Evolutionary conservation across 2,113 vertebrate species (phyloP), one percentile per base, ranked within the genome.

Genomic region (Gallinago paraguaiae): DNA sequence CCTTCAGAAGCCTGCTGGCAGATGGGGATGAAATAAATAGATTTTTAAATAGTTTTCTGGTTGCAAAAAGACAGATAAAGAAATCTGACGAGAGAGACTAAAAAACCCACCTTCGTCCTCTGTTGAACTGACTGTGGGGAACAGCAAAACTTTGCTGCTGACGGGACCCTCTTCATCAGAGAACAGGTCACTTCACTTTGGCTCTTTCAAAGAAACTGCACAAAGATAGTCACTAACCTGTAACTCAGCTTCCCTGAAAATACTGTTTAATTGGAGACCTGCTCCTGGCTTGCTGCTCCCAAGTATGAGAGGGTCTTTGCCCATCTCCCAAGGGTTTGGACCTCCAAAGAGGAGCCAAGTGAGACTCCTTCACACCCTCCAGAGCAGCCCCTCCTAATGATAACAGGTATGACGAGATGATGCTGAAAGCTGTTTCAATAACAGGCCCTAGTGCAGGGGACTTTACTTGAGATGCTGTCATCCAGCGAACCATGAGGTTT

Each of bases 341-440:
- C 30, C 23, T 90, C 19, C 45, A 8, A 35, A 84, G 24, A 27
- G 11, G 28, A 45, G 7, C 1, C 23, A 2, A 1, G 3, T 50
- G 25, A 88, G 6, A 6, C 9, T 8, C 31, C 5, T 19, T 35
- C n/a, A 30, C 13, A 27, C 17, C 10, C 10, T 83, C 31, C n/a
- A 48, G 41, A 65, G 8, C 7, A 57, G 5, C 10, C 8, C 4
- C 65, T 59, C 53, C 39, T n/a, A 43, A 25, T 53, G 35, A 12
- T 16, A 45, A 33, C 0, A 3, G 35, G 41, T 11, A 11, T 13
- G 14, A 53, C 0, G 0, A 0, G 4, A 17, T n/a, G 41, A 51
- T 54, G 22, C 9, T 48, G 37, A 81, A 67, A 54, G 13, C 9
- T 43, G 1, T 27, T 19, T 65, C 13, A 1, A 25, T 28, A 48